Evolutionary conservation across 2,797 vertebrate genomes (phyloP).

Genomic region (Lates japonicus): DNA sequence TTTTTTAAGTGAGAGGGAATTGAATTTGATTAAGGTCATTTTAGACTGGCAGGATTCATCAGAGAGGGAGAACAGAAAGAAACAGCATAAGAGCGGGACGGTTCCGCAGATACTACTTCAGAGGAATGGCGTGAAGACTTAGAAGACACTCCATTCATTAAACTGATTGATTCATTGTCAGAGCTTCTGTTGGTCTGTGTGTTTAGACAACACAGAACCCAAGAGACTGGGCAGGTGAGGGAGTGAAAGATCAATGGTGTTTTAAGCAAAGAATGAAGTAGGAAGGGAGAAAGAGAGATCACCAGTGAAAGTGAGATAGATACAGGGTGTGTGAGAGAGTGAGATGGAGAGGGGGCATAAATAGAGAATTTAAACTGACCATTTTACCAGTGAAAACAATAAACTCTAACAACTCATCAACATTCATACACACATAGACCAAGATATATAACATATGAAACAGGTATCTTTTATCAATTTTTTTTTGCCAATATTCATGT

Average conservation of each 20-base stretch:
- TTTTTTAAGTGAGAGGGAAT: not conserved
- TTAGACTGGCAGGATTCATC: slow-evolving; percentile 8
- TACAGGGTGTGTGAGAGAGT: slow-evolving; percentile 8
- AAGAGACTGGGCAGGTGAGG: slow-evolving; percentile 48
- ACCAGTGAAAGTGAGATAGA: slow-evolving; percentile 29
- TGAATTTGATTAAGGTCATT: slow-evolving; percentile 24
- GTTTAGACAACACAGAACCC: slow-evolving; percentile 67
- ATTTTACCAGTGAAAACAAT: not conserved
- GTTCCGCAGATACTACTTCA: slow-evolving; percentile 42
- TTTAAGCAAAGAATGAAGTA: slow-evolving; percentile 55
- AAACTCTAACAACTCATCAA: not conserved
- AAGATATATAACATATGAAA: not conserved
- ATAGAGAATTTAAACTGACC: slow-evolving; percentile 7
- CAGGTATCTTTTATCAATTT: not conserved
- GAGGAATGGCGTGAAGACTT: slow-evolving; percentile 40
- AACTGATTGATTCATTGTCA: slow-evolving; percentile 74
- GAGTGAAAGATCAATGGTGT: slow-evolving; percentile 68
- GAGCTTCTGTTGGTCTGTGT: slow-evolving; percentile 62
- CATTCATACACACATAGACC: not conserved
- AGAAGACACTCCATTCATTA: slow-evolving; percentile 68
- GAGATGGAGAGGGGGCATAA: not conserved
- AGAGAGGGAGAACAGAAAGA: slow-evolving; percentile 9
- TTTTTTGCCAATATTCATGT: not conserved
- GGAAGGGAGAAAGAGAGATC: slow-evolving; percentile 30
- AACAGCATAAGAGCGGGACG: not conserved